Evolutionary conservation across 2,113 vertebrate genomes (phyloP).

Genomic region (Sorex araneus): DNA sequence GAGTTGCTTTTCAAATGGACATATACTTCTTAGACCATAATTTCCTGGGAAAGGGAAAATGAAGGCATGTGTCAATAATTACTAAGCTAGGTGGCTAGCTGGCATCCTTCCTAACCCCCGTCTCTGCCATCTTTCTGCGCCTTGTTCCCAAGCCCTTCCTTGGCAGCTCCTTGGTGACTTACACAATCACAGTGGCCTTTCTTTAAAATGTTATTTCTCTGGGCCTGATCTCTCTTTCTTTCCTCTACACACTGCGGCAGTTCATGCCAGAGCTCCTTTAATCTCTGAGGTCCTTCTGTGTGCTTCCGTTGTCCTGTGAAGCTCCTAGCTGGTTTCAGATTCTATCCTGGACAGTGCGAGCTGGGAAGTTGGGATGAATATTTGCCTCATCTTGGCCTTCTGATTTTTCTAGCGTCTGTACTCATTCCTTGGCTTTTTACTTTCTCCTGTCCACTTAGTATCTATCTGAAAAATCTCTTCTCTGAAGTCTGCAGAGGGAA

Average conservation of each 20-base stretch:
- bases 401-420: not conserved
- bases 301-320: not conserved
- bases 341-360: not conserved
- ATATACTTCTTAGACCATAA: not conserved
- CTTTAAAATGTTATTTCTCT: not conserved
- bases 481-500: not conserved
- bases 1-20: not conserved
- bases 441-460: not conserved
- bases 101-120: not conserved
- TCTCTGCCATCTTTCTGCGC: fast-evolving
- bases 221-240: not conserved
- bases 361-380: not conserved
- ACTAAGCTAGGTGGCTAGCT: not conserved
- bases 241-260: not conserved
- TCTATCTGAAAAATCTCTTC: not conserved
- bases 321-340: not conserved
- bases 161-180: not conserved
- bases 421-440: not conserved
- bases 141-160: not conserved
- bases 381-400: not conserved
- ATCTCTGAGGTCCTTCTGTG: fast-evolving
- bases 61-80: not conserved
- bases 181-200: not conserved
- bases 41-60: not conserved
- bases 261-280: fast-evolving